Base-by-base conservation (phyloP, 2,113 vertebrate genomes). In the Aythya baeri region DNA sequence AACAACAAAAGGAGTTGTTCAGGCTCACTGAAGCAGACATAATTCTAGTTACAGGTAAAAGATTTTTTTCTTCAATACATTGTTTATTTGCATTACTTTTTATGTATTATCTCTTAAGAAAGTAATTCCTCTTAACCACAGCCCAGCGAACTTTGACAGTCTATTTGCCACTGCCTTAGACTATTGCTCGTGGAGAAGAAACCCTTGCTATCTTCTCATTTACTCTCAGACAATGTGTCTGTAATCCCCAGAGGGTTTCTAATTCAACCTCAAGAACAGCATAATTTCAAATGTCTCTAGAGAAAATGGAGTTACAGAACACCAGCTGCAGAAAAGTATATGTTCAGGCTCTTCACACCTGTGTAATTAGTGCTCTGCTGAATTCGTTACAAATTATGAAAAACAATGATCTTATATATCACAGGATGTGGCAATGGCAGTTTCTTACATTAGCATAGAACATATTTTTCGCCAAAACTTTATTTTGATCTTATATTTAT, bases 21-120 rank as follows among this genome's bases (percentile, higher is more conserved):
- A 57, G 70, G 70, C 72, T 79, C 90, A 84, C 54, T 82, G 86
- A 34, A 90, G 92, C 83, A 92, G 61, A 75, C 50, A 58, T 22
- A 93, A 94, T 94, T 94, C 85, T 41, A 58, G 41, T 76, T 55
- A 38, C 76, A 94, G 90, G 88, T 92, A 52, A 75, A 83, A 43
- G 22, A 5, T 43, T 79, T 77, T 68, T 36, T 61, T 66, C 52
- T 36, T 25, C 38, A 68, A 2, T 29, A 68, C 92, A 15, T 86
- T 91, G 83, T 86, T 94, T 89, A 67, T 89, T 91, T 91, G 74
- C 66, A 25, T 72, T 34, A 14, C 23, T 91, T 84, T 93, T 84
- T 55, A 90, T 58, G 34, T 93, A 58, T 84, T 92, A 61, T 71
- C 78, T 62, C 80, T 62, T 23, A 72, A 84, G 58, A 49, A 77